Base-by-base conservation (phyloP, 1,140 invertebrate species). In the Fopius arisanus region DNA sequence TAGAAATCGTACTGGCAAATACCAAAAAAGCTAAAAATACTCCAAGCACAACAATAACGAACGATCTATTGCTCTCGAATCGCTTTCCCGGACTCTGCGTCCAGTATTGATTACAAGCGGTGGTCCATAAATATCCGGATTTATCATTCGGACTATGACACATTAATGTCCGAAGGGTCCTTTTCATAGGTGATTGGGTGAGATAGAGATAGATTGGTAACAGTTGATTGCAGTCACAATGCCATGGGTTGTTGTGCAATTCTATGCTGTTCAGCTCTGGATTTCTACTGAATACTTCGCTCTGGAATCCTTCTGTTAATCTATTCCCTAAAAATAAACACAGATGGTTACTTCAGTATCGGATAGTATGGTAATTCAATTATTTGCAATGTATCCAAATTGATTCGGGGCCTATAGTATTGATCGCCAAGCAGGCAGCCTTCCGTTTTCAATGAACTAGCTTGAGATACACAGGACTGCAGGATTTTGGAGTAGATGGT, bases 221-320 rank as follows among this genome's bases (percentile, higher is more conserved):
- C 75, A 93, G 87, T 43, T 90, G 85, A 0, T 78, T 70, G 75
- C 93, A 94, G 70, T 93, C 90, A 80, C 93, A 94, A 70, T 90
- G 84, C 93, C 93, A 94, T 72, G 92, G 92, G 85, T 94, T 94
- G 67, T 93, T 91, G 10, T 89, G 86, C 48, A 94, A 76, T 80
- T 88, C 85, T 9, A 93, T 80, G 67, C 82, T 84, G 67, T 88
- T 82, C n/a, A 93, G 78, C 70, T 91, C 88, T 62, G 81, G 80
- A 80, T 93, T 92, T n/a, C 87, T 85, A 0, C 85, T 82, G 79
- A 93, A 93, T 76, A 90, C 90, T n/a, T 82, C 82, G 5, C 83
- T 82, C n/a, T 85, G 84, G 80, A 91, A 89, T 37, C 91, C 89
- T 66, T 89, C 90, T 0, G 90, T 92, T 75, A 94, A 87, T 41